Percentiles rank a stretch among this genome's conserved stretches.
These are phyloP conservation scores for Chaetoderma sp. DNA, from an alignment of 2,888 invertebrate genomes.

Conservation along the genomic window DNA sequence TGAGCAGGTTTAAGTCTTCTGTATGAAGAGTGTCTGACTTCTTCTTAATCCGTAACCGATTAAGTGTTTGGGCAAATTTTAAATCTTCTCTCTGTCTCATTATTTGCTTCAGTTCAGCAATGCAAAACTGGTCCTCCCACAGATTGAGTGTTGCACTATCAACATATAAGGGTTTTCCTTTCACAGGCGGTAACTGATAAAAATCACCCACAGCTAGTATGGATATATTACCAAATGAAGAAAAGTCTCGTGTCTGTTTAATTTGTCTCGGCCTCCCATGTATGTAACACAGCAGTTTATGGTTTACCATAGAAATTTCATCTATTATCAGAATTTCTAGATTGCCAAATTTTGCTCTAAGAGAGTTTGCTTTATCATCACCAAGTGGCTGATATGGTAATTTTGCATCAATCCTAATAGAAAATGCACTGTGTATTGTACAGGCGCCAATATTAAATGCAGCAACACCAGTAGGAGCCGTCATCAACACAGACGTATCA, in stretches of 20 bases:
- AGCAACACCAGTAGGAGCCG: too few relatives aligned
- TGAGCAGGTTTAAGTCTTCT: constrained; percentile 5
- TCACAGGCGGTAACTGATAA: constrained; percentile 20
- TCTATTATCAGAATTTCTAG: too few relatives aligned
- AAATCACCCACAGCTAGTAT: constrained; percentile 25
- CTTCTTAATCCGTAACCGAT: constrained; percentile 16
- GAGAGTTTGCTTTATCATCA: constrained; percentile 7
- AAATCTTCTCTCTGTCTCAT: constrained; percentile 1
- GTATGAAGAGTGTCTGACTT: constrained; percentile 5
- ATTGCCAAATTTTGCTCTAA: too few relatives aligned
- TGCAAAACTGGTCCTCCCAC: constrained; percentile 9
- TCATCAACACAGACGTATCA: constrained; percentile 9
- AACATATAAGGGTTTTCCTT: not conserved
- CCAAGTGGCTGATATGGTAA: constrained; percentile 18
- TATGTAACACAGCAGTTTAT: too few relatives aligned
- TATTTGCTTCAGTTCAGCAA: constrained; percentile 1
- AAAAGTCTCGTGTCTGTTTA: too few relatives aligned
- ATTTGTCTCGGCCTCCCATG: too few relatives aligned
- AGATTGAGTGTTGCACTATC: not conserved
- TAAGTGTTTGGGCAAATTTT: constrained; percentile 15
- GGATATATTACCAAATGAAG: constrained; percentile 18
- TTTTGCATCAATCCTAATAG: not conserved
- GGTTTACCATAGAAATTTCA: too few relatives aligned
- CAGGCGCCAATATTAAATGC: constrained; percentile 14
- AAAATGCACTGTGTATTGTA: constrained; percentile 18